These are phyloP conservation scores for human (Homo sapiens) DNA, from an alignment of 2,113 vertebrate genomes.

Conservation along the genomic window DNA sequence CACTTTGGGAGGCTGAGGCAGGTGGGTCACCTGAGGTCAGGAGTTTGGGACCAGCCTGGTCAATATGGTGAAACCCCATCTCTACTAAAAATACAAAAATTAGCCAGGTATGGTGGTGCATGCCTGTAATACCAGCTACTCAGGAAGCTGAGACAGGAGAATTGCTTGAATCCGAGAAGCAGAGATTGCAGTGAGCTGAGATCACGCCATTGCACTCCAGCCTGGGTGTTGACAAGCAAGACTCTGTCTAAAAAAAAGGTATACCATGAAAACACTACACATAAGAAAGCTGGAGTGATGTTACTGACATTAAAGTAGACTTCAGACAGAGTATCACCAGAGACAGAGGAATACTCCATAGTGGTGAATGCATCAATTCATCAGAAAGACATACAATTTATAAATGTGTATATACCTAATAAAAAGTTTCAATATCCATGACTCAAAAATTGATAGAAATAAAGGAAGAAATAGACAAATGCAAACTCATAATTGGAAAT, in stretches of 20 bases:
- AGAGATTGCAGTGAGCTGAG: too few species aligned
- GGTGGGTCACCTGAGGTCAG: too few species aligned
- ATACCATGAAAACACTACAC: background rate
- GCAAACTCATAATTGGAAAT: background rate
- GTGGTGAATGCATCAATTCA: background rate
- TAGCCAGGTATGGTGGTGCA: too few species aligned
- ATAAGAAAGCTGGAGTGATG: background rate
- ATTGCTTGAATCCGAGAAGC: too few species aligned
- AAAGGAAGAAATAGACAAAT: background rate
- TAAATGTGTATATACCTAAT: background rate
- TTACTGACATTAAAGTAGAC: background rate
- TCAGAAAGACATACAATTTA: background rate
- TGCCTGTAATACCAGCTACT: too few species aligned
- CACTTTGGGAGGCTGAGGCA: too few species aligned
- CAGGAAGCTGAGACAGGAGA: too few species aligned
- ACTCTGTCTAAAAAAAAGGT: background rate
- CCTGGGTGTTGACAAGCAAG: too few species aligned
- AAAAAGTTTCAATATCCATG: background rate
- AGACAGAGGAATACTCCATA: background rate
- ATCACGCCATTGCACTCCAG: too few species aligned
- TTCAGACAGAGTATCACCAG: background rate
- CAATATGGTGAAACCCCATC: too few species aligned
- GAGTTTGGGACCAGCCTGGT: too few species aligned
- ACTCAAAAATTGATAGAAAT: constrained; percentile 1
- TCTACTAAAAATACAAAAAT: too few species aligned